Conservation (phyloP, 2,113 vertebrate genomes). For the Lichenostomus cassidix region DNA sequence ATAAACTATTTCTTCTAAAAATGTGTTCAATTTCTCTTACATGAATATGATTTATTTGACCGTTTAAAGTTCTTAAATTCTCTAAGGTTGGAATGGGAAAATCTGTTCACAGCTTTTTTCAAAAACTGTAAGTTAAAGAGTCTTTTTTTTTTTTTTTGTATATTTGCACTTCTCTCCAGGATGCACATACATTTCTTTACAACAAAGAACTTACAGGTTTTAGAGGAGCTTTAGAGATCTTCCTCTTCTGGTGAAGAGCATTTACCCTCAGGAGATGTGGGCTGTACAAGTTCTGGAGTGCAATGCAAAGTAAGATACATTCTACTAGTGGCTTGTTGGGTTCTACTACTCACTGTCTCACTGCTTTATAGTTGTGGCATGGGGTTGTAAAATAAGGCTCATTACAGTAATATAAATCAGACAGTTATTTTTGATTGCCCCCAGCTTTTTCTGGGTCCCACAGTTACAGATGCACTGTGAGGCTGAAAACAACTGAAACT, state of each 20-base stretch:
- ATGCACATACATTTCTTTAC: constrained; percentile 61
- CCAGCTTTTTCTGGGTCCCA: not conserved
- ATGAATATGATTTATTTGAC: not conserved
- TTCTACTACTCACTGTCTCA: not conserved
- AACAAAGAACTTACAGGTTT: constrained; percentile 65
- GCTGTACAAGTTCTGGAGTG: not conserved
- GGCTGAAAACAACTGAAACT: not conserved
- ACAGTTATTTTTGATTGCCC: not conserved
- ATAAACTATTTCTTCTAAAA: not conserved
- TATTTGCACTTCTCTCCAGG: constrained; percentile 55
- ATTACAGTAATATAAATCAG: not conserved
- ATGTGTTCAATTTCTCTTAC: not conserved
- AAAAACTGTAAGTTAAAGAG: not conserved
- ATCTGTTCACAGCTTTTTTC: not conserved
- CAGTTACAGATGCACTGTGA: not conserved
- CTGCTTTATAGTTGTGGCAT: not conserved
- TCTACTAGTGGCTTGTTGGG: not conserved
- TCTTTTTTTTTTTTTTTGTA: not conserved
- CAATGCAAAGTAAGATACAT: not conserved
- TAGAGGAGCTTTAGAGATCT: constrained; percentile 61
- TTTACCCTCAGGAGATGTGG: constrained; percentile 76
- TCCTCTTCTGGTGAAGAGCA: constrained; percentile 57
- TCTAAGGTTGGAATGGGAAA: not conserved
- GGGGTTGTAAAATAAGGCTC: not conserved
- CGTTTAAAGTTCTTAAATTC: not conserved